Evolutionary conservation across 2,888 invertebrate genomes (phyloP), one percentile per base, ranked within the genome.

Genomic region (Xestia rhomboidea): DNA sequence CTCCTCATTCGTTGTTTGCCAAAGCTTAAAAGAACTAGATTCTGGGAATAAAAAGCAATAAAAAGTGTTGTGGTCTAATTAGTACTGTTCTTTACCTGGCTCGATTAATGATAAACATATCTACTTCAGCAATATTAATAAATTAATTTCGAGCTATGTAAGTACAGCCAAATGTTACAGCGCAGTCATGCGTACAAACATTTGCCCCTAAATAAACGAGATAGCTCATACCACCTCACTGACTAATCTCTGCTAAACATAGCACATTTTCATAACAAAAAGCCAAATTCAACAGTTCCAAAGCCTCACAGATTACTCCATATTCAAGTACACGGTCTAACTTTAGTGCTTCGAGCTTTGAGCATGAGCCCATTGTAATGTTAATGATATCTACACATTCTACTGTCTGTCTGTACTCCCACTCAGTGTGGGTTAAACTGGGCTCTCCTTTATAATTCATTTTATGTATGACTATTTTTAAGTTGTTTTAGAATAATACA

Each of bases 361-460:
- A 70, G 41, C n/a, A 46, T n/a, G 11, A 60, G 68, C 44, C 51
- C 69, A 73, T 82, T 81, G 73, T 82, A 54, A 77, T 77, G 83
- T 69, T 77, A 77, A 82, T 82, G 62, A 68, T 67, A 54, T 72
- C 71, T 21, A 13, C 34, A 34, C 54, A 68, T 38, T 38, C 15
- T n/a, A 1, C 11, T 38, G 62, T 11, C 60, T 63, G 34, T 38
- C 44, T 63, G 34, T 38, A 46, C 30, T 30, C 46, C 27, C 38
- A 46, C 41, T 11, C 57, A 1, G 4, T 30, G 18, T 18, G 30
- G 44, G 38, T 60, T n/a, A 15, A 57, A 44, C 69, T 60, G 18
- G 63, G 44, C 3, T 1, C 21, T 24, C 18, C 7, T 27, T 60
- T 60, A 30, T 0, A 60, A 60, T 60, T 27, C 57, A 30, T 30